Conservation (phyloP, 1,140 invertebrate species). For the Himalopsyche phryganea region DNA sequence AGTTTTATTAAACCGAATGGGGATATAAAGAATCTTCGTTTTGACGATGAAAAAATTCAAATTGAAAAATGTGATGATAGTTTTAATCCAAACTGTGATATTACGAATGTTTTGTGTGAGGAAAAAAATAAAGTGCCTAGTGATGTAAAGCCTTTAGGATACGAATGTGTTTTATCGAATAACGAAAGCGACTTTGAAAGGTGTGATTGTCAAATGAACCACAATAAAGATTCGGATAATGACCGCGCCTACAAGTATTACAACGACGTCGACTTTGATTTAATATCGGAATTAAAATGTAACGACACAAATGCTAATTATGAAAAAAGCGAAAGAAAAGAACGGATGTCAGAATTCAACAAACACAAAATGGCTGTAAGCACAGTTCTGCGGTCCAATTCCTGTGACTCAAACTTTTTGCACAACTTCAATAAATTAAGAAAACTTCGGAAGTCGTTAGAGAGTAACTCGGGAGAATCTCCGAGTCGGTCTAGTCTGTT, state of each 20-base stretch:
- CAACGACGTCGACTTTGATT: too few species aligned
- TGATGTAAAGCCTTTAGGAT: constrained; percentile 1
- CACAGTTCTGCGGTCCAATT: constrained; percentile 29
- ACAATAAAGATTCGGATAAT: constrained; percentile 3
- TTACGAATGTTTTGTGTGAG: not conserved
- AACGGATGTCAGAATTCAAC: constrained; percentile 3
- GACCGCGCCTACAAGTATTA: constrained; percentile 10
- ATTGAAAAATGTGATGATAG: not conserved
- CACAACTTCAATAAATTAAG: constrained; percentile 29
- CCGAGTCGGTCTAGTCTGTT: constrained; percentile 16
- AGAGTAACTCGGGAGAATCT: constrained; percentile 12
- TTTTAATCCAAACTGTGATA: not conserved
- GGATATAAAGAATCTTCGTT: not conserved
- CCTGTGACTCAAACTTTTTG: constrained; percentile 29
- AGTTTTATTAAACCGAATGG: too few species aligned
- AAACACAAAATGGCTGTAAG: constrained; percentile 29
- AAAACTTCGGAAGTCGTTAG: constrained; percentile 20
- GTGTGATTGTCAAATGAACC: constrained; percentile 25
- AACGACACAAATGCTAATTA: not conserved
- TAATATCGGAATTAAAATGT: constrained; percentile 1
- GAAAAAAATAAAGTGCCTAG: constrained; percentile 7
- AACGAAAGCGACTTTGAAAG: constrained; percentile 25
- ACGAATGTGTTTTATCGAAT: constrained; percentile 22
- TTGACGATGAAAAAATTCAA: not conserved
- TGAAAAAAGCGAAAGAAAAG: not conserved